phyloP scores from a whole-genome alignment of 2,113 vertebrate genomes.

The Aphyosemion australe region DNA sequence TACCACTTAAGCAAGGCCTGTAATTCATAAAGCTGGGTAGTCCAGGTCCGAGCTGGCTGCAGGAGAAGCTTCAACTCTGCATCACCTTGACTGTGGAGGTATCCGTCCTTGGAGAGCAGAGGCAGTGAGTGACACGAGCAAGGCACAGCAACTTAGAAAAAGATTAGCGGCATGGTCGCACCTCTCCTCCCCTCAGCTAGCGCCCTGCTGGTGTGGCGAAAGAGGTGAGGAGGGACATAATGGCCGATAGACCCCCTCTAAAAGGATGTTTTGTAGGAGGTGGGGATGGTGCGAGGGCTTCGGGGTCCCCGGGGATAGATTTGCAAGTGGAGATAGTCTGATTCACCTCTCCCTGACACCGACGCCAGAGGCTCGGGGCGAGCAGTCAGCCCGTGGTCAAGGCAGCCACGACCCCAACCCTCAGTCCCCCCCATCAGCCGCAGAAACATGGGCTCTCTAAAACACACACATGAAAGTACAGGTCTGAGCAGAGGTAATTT shows the following conservation, averaged over 20 bases:
- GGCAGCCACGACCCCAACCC: constrained; percentile 43
- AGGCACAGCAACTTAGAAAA: constrained; percentile 44
- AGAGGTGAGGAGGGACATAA: constrained; percentile 67
- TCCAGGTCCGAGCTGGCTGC: constrained; percentile 45
- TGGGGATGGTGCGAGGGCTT: constrained; percentile 62
- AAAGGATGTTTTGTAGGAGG: constrained; percentile 73
- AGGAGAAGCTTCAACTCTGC: constrained; percentile 49
- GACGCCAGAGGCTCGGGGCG: constrained; percentile 53
- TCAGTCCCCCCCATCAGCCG: constrained; percentile 22
- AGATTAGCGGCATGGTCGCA: constrained; percentile 63
- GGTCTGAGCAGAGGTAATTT: constrained; percentile 56
- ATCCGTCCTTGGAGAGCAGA: constrained; percentile 44
- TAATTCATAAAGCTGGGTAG: constrained; percentile 62
- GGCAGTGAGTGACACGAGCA: constrained; percentile 38
- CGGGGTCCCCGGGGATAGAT: constrained; percentile 67
- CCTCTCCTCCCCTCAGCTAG: constrained; percentile 56
- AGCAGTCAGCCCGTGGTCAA: constrained; percentile 73
- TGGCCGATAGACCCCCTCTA: constrained; percentile 66
- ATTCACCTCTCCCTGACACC: constrained; percentile 79
- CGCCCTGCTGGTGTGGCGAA: constrained; percentile 46
- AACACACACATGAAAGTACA: constrained; percentile 34
- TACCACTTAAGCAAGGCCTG: constrained; percentile 71
- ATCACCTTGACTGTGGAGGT: constrained; percentile 68
- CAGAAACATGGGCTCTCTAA: constrained; percentile 40
- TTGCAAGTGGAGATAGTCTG: constrained; percentile 70